Evolutionary conservation across 2,797 vertebrate genomes (phyloP).

Genomic region (Acanthurus lineatus): DNA sequence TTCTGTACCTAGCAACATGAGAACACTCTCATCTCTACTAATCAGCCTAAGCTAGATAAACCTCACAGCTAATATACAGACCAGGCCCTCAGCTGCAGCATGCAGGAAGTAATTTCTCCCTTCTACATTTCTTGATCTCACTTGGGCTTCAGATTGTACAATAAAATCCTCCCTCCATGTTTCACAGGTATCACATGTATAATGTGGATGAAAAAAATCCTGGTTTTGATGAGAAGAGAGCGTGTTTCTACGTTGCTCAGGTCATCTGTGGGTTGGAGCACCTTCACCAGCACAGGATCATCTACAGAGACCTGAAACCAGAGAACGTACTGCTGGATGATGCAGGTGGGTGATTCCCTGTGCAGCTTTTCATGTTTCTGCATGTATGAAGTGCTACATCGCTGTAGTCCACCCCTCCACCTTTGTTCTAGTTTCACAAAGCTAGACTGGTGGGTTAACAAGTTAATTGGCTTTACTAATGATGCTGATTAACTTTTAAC

Average conservation of each 20-base stretch:
- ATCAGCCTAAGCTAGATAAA: conserved; percentile 64
- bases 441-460: neutral
- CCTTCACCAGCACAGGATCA: conserved; percentile 87
- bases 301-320: conserved; percentile 88
- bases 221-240: conserved; percentile 83
- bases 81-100: conserved; percentile 16
- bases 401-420: neutral
- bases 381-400: neutral
- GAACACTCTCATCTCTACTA: conserved; percentile 46
- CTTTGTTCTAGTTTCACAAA: neutral
- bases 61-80: conserved; percentile 48
- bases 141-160: neutral
- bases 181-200: conserved; percentile 85
- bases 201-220: conserved; percentile 87
- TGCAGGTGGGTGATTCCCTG: conserved; percentile 68
- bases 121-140: neutral
- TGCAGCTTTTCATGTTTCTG: neutral
- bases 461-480: conserved; percentile 13
- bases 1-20: conserved; percentile 23
- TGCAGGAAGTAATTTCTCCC: conserved; percentile 16
- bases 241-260: conserved; percentile 85
- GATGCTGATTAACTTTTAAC: neutral
- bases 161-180: neutral
- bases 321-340: conserved; percentile 87
- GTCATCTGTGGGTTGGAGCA: conserved; percentile 87